phyloP scores from a whole-genome alignment of 2,797 vertebrate genomes.

The Novumbra hubbsi region DNA sequence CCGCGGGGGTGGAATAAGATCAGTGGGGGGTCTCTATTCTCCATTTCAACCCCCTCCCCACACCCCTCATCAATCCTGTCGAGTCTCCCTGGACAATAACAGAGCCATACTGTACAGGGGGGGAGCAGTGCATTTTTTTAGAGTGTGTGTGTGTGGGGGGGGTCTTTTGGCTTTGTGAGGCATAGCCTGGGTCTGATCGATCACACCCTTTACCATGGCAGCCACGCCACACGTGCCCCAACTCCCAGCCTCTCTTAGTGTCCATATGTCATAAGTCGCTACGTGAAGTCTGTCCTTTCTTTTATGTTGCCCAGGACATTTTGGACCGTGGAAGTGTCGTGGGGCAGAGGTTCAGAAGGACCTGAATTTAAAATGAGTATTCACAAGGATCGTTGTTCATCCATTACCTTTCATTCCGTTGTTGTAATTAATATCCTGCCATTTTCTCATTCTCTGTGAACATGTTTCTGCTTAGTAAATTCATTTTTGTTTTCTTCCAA shows the following conservation, averaged over 20 bases:
- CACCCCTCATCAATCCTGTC: neutral
- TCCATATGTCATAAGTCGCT: neutral
- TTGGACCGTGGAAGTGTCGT: neutral
- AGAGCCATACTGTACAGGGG: neutral
- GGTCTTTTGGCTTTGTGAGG: neutral
- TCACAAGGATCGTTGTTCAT: conserved; percentile 1
- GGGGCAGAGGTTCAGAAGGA: neutral
- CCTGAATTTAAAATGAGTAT: neutral
- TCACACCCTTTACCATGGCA: neutral
- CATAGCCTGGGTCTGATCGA: neutral
- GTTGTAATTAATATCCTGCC: neutral
- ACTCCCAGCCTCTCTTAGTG: neutral
- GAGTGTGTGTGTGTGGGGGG: neutral
- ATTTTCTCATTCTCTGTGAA: neutral
- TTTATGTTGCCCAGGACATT: neutral
- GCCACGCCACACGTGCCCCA: neutral
- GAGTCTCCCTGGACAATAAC: neutral
- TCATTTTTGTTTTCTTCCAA: neutral
- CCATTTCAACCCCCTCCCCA: neutral
- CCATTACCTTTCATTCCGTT: conserved; percentile 27
- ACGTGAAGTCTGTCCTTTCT: neutral
- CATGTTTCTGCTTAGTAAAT: neutral
- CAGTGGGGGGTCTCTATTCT: neutral
- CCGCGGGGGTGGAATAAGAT: neutral
- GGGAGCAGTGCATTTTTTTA: neutral